Conservation (phyloP, 2,888 invertebrate species). For the Athetis lepigone region DNA sequence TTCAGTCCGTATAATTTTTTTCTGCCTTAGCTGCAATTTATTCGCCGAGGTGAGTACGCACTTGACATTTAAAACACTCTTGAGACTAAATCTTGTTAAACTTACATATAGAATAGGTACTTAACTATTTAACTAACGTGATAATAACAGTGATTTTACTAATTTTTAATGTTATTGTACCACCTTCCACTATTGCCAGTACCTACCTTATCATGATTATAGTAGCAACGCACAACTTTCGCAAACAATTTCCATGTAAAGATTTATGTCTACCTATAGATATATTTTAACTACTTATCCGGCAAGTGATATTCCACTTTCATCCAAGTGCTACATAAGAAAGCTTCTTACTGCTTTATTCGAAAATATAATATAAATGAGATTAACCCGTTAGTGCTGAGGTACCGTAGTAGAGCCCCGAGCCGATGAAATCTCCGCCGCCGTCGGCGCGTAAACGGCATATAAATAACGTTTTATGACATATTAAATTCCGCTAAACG, state of each 20-base stretch:
- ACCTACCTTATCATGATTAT: neutral
- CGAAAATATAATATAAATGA: conserved; percentile 66
- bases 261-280: conserved; percentile 40
- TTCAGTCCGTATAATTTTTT: conserved; percentile 16
- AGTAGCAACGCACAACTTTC: neutral
- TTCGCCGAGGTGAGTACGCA: neutral
- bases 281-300: conserved; percentile 51
- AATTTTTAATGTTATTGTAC: too few species aligned
- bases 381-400: conserved; percentile 72
- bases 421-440: conserved; percentile 77
- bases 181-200: too few species aligned
- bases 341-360: conserved; percentile 61
- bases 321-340: conserved; percentile 56
- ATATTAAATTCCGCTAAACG: conserved; percentile 86
- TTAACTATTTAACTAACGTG: conserved; percentile 1
- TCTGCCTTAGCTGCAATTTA: conserved; percentile 7
- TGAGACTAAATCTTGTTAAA: conserved; percentile 13
- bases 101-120: conserved; percentile 1
- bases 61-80: conserved; percentile 33
- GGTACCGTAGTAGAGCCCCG: conserved; percentile 59
- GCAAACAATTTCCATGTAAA: neutral
- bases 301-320: conserved; percentile 41
- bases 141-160: neutral
- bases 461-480: conserved; percentile 88
- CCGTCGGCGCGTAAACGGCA: conserved; percentile 77